These are phyloP conservation scores for Sebastes miniatus DNA, from an alignment of 2,797 vertebrate genomes.

Conservation along the genomic window DNA sequence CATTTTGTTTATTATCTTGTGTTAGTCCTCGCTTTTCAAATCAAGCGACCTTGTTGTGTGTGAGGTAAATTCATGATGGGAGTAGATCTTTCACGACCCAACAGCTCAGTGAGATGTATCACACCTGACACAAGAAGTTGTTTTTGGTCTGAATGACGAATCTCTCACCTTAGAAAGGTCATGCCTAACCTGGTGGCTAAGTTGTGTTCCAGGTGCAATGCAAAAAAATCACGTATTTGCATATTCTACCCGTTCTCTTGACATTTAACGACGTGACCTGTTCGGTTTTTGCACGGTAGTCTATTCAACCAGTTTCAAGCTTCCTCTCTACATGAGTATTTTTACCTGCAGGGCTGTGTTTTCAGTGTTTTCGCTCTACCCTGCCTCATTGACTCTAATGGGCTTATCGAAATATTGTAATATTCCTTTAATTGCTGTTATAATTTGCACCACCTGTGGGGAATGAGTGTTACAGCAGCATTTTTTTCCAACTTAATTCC, in stretches of 20 bases:
- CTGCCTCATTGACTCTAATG: constrained; percentile 80
- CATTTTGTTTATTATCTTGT: too few relatives aligned
- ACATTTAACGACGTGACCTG: neutral
- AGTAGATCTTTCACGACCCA: neutral
- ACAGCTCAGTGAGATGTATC: constrained; percentile 2
- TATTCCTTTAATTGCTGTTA: neutral
- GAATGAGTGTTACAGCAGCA: neutral
- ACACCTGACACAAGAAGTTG: constrained; percentile 22
- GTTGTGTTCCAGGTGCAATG: neutral
- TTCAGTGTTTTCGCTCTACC: constrained; percentile 69
- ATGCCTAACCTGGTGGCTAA: neutral
- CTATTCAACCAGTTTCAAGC: constrained; percentile 34
- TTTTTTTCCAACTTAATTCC: rapidly evolving
- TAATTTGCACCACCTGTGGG: neutral
- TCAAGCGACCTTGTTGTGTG: constrained; percentile 30
- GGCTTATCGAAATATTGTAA: constrained; percentile 51
- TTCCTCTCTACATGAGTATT: constrained; percentile 34
- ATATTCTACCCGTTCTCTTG: neutral
- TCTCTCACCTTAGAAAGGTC: neutral
- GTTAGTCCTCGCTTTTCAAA: constrained; percentile 29
- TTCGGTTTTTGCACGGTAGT: constrained; percentile 18
- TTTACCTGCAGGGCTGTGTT: constrained; percentile 74
- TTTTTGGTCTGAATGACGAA: constrained; percentile 13
- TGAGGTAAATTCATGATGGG: neutral
- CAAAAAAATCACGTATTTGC: neutral